phyloP scores from a whole-genome alignment of 2,113 vertebrate species.

The Neomonachus schauinslandi region DNA sequence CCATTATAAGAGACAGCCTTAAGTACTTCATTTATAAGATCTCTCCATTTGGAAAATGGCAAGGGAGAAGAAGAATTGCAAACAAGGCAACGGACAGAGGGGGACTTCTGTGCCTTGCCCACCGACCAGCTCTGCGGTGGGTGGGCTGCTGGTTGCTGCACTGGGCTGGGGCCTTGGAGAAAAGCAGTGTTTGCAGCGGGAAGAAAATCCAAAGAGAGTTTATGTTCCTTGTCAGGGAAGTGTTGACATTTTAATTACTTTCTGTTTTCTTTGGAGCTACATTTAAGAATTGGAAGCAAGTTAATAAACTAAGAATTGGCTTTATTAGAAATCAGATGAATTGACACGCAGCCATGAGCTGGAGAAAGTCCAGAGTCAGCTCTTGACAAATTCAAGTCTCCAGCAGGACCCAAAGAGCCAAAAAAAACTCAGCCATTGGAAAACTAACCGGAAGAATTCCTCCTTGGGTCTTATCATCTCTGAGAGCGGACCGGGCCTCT shows the following conservation, averaged over 20 bases:
- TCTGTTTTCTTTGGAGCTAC: slow-evolving; percentile 79
- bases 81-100: background rate
- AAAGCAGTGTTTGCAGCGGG: slow-evolving; percentile 62
- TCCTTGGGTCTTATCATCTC: background rate
- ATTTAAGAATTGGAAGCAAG: slow-evolving; percentile 72
- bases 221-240: slow-evolving; percentile 73
- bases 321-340: slow-evolving; percentile 75
- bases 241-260: slow-evolving; percentile 82
- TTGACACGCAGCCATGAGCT: slow-evolving; percentile 55
- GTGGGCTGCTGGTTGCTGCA: background rate
- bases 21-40: slow-evolving; percentile 46
- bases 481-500: background rate
- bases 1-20: slow-evolving; percentile 49
- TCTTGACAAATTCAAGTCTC: background rate
- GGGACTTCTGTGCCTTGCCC: background rate
- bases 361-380: slow-evolving; percentile 53
- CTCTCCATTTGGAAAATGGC: slow-evolving; percentile 43
- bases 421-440: background rate
- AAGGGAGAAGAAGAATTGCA: background rate
- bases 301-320: slow-evolving; percentile 75
- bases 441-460: background rate
- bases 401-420: background rate
- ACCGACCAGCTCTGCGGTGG: background rate
- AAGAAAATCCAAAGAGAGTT: slow-evolving; percentile 74
- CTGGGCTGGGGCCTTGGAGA: background rate